These are phyloP conservation scores for Eremophila alpestris DNA, from an alignment of 2,797 vertebrate species.

Conservation along the genomic window DNA sequence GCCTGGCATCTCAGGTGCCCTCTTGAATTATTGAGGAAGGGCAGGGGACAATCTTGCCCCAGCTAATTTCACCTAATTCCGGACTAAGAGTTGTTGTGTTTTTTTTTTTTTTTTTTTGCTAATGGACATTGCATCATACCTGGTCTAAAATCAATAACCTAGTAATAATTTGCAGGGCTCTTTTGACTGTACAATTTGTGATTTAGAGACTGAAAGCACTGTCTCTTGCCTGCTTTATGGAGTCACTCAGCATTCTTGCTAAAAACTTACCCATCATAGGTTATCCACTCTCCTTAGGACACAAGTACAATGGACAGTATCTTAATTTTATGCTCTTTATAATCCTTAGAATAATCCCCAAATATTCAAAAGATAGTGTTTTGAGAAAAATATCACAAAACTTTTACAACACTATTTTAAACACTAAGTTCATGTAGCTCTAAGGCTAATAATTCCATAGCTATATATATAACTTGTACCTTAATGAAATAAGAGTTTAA, in stretches of 20 bases:
- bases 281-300: background rate
- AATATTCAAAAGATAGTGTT: background rate
- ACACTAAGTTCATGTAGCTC: background rate
- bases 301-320: background rate
- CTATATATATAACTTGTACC: background rate
- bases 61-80: background rate
- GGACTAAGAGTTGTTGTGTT: too few relatives aligned
- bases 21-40: background rate
- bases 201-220: background rate
- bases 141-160: background rate
- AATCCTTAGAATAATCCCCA: background rate
- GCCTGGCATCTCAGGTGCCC: background rate
- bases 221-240: background rate
- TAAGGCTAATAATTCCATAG: background rate
- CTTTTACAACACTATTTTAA: background rate
- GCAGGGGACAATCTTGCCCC: background rate
- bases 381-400: background rate
- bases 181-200: background rate
- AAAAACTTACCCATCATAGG: background rate
- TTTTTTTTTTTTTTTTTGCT: background rate
- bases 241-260: background rate
- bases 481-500: background rate
- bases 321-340: background rate
- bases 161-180: background rate
- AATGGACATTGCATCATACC: accelerated